Percentiles rank a stretch among this genome's conserved stretches.
phyloP scores from a whole-genome alignment of 2,888 invertebrate species.

The Dorcus hopei region DNA sequence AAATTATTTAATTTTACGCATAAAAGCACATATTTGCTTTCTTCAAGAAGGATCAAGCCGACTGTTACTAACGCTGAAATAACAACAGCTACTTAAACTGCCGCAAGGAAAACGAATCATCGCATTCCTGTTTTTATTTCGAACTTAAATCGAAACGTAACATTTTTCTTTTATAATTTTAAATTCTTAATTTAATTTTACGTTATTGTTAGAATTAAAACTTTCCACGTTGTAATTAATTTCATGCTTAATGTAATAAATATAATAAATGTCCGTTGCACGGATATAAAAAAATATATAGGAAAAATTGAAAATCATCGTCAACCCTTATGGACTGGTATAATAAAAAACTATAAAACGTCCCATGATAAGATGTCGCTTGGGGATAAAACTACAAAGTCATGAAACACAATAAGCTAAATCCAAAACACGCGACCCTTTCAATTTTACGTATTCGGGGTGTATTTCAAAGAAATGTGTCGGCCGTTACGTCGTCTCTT shows the following conservation, averaged over 20 bases:
- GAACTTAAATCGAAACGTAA: too few species aligned
- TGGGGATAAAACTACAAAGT: conserved; percentile 46
- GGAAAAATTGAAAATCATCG: neutral
- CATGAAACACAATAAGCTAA: conserved; percentile 48
- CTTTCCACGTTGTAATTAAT: too few species aligned
- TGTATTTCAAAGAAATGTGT: conserved; percentile 37
- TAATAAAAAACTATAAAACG: conserved; percentile 10
- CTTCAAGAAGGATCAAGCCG: conserved; percentile 39
- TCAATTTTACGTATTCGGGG: conserved; percentile 43
- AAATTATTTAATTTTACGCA: conserved; percentile 50
- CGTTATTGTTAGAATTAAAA: too few species aligned
- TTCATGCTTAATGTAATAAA: too few species aligned
- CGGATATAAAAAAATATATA: too few species aligned
- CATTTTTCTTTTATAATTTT: too few species aligned
- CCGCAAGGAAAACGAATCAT: neutral
- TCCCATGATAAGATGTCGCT: conserved; percentile 28
- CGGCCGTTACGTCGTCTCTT: conserved; percentile 33
- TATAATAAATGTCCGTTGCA: too few species aligned
- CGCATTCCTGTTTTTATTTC: too few species aligned
- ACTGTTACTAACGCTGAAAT: conserved; percentile 42
- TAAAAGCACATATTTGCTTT: conserved; percentile 46
- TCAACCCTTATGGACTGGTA: neutral
- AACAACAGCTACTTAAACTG: conserved; percentile 24
- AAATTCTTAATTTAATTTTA: too few species aligned
- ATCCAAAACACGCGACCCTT: conserved; percentile 46